Evolutionary conservation across 2,113 vertebrate species (phyloP).

Genomic region (Tyrannus savana): DNA sequence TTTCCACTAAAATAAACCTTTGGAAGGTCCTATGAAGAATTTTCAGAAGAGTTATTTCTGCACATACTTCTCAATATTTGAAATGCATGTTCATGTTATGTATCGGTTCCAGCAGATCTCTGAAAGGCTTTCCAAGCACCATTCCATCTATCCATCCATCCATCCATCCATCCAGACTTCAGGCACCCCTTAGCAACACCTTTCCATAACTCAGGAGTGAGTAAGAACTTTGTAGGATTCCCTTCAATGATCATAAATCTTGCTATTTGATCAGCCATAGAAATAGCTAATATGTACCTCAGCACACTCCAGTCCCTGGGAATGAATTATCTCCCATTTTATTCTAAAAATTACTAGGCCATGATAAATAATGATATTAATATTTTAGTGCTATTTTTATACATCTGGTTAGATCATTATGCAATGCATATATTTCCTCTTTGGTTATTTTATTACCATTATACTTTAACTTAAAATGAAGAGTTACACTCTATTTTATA

Average conservation of each 20-base stretch:
- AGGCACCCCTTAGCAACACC: not conserved
- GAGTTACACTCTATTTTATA: constrained; percentile 15
- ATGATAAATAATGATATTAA: not conserved
- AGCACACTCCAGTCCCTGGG: not conserved
- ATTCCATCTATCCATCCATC: not conserved
- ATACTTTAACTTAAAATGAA: not conserved
- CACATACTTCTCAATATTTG: not conserved
- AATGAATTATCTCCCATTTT: not conserved
- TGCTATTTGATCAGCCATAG: not conserved
- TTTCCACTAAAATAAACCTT: not conserved
- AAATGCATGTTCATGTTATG: not conserved
- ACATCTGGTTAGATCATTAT: not conserved
- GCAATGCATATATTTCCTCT: not conserved
- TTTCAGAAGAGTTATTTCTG: not conserved
- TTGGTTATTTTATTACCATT: constrained; percentile 26
- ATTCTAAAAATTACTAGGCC: not conserved
- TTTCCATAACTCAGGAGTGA: not conserved
- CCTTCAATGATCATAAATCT: not conserved
- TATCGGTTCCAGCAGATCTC: not conserved
- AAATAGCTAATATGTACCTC: not conserved
- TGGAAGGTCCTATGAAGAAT: not conserved
- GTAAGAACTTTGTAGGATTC: not conserved
- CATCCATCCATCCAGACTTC: not conserved
- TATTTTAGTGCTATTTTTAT: constrained; percentile 22
- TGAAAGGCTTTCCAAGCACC: not conserved